Evolutionary conservation across 35 echinoderm and acorn worm genomes (phyloP), one percentile per base, ranked within the genome.

Genomic region (Antedon bifida): DNA sequence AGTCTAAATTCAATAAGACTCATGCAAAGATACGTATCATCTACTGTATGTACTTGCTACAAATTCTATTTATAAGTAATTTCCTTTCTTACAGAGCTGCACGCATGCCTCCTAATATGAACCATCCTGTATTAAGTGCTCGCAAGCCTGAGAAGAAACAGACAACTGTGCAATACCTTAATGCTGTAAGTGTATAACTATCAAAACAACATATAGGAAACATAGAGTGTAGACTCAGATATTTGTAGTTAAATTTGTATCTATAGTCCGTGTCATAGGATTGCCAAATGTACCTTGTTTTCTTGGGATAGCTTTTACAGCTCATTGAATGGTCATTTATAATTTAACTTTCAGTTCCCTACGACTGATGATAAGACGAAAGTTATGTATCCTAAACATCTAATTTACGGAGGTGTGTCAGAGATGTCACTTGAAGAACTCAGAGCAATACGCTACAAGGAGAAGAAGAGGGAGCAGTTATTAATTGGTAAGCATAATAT

Each of bases 381-480:
- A 84, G 89, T 86, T 30, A 91, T 91, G 93, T 96, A 96, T 34
- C 91, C 89, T 77, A 96, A 96, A 80, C 89, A 96, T 83, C 89
- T 96, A 0, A 88, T 96, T 30, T 96, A 96, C 74, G 90, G 78
- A 73, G 93, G 93, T 17, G 84, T 89, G 0, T 83, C 64, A 21
- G 93, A 96, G 82, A 96, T 96, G 93, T 96, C 93, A 21, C 81
- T 96, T 64, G 93, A 96, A 73, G 93, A 96, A 39, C 79, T 96
- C 8, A 73, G 93, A 75, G 89, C 89, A 3, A 89, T 96, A 77
- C 91, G 81, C 51, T 74, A 89, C 84, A 89, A 74, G 14, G 83
- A 78, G 11, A 96, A 86, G 35, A 80, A 81, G 21, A 83, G 81
- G 34, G 77, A 84, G n/a, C 45, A 85, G 30, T 78, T 35, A 78